These are phyloP conservation scores for Nesoenas mayeri DNA, from an alignment of 2,113 vertebrate species.

Conservation along the genomic window DNA sequence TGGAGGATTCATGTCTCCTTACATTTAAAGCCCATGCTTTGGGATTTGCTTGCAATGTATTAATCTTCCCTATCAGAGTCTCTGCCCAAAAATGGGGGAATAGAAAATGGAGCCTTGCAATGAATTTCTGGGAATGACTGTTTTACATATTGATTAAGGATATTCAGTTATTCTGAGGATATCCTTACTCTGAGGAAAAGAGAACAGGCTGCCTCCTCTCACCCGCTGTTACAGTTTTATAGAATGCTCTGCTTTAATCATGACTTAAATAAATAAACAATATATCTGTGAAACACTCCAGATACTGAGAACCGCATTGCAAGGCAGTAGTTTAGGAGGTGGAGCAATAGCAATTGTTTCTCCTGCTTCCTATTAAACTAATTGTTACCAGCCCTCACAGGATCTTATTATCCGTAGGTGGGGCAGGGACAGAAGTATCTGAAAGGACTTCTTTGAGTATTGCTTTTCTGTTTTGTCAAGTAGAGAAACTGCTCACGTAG, in stretches of 20 bases:
- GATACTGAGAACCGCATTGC: neutral
- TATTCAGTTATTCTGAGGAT: neutral
- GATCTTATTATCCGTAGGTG: neutral
- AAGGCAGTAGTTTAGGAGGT: slow-evolving; percentile 15
- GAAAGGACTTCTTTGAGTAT: neutral
- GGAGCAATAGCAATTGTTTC: slow-evolving; percentile 19
- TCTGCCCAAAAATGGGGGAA: neutral
- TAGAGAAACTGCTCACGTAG: neutral
- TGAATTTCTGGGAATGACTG: neutral
- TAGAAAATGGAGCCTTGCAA: neutral
- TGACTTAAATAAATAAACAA: slow-evolving; percentile 24
- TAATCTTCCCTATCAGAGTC: neutral
- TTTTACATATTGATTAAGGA: neutral
- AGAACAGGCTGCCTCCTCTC: neutral
- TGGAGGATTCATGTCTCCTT: fast-evolving
- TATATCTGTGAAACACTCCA: slow-evolving; percentile 22
- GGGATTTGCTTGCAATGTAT: neutral
- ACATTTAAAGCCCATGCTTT: neutral
- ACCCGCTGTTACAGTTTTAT: neutral
- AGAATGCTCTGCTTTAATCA: slow-evolving; percentile 16
- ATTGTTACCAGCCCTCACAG: slow-evolving; percentile 14
- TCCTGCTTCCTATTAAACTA: slow-evolving; percentile 37
- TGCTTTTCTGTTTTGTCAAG: neutral
- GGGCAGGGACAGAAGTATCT: neutral
- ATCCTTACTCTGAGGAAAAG: neutral